A percentile compares a stretch with the other conserved stretches of the same genome.
phyloP scores from a whole-genome alignment of 1,140 invertebrate genomes.

The Brachionus paranguensis region DNA sequence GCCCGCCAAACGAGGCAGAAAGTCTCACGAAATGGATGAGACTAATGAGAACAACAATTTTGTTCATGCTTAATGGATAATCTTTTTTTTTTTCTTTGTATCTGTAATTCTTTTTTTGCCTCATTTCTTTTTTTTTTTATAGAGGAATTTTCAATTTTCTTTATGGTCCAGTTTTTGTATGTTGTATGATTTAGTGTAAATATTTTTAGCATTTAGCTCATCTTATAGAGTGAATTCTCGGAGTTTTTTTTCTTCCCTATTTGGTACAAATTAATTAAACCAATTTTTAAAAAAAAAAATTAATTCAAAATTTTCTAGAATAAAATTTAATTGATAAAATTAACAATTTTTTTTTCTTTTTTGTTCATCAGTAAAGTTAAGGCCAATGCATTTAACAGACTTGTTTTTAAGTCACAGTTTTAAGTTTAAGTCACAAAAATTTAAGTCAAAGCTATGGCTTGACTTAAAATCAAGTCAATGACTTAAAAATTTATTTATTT shows the following conservation, averaged over 20 bases:
- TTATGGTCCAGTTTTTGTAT: background rate
- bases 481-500: too few species aligned
- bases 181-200: background rate
- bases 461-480: too few species aligned
- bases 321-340: background rate
- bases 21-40: background rate
- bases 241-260: background rate
- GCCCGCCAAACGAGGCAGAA: background rate
- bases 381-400: too few species aligned
- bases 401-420: too few species aligned
- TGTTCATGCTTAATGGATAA: background rate
- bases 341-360: background rate
- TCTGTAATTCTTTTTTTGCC: background rate
- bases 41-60: slow-evolving; percentile 13
- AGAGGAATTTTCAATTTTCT: background rate
- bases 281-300: background rate
- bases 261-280: background rate
- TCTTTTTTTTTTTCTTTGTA: background rate
- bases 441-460: too few species aligned
- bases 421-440: too few species aligned
- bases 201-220: slow-evolving; percentile 17
- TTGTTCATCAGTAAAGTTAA: too few species aligned
- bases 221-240: background rate
- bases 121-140: background rate
- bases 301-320: background rate